A percentile compares a stretch with the other conserved stretches of the same genome.
These are phyloP conservation scores for Pluvialis apricaria DNA, from an alignment of 2,113 vertebrate species.

Conservation along the genomic window DNA sequence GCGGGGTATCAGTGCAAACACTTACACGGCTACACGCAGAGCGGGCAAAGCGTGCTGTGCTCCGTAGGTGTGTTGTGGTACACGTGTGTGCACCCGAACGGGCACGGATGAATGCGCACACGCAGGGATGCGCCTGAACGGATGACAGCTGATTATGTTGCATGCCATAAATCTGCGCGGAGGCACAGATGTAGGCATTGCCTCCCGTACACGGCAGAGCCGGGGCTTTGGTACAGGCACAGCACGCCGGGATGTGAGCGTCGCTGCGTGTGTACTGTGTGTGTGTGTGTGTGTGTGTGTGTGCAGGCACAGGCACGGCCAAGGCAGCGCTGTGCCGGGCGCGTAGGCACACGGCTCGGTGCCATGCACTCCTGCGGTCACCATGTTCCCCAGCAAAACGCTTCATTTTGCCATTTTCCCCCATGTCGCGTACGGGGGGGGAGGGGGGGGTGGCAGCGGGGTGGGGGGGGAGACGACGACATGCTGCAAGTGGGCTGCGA, in stretches of 20 bases:
- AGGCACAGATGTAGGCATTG: not conserved
- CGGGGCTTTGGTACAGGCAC: not conserved
- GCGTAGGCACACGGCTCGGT: not conserved
- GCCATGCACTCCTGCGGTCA: not conserved
- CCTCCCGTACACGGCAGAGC: not conserved
- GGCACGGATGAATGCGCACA: not conserved
- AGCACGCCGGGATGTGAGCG: not conserved
- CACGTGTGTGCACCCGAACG: not conserved
- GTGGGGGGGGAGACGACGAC: not conserved
- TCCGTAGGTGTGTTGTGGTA: not conserved
- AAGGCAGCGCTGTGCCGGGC: not conserved
- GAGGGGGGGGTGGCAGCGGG: too few relatives aligned
- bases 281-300: not conserved
- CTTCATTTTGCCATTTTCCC: not conserved
- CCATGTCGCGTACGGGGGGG: rapidly evolving
- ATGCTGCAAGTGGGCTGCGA: not conserved
- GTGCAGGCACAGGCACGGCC: not conserved
- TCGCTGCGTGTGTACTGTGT: not conserved
- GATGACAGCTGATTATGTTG: not conserved
- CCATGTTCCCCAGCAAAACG: constrained; percentile 4
- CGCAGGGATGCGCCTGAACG: not conserved
- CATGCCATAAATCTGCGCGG: not conserved
- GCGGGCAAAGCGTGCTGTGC: not conserved
- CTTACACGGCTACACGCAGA: not conserved
- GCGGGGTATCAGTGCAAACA: not conserved